Percentiles rank a stretch among this genome's conserved stretches.
Conservation (phyloP, 1,140 invertebrate genomes). For the Campoletis sonorensis region DNA sequence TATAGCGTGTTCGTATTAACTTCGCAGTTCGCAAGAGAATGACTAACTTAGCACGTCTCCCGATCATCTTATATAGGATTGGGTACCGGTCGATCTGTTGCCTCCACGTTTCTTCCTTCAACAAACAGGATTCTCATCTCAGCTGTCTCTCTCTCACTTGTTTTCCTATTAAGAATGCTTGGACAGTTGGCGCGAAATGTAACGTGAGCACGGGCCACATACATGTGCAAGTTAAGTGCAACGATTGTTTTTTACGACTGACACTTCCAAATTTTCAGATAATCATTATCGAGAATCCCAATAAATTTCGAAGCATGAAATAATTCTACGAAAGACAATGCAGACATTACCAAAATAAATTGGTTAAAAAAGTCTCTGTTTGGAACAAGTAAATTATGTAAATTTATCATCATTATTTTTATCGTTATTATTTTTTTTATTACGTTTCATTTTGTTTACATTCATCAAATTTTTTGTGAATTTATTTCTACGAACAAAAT, state of each 20-base stretch:
- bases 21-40: constrained; percentile 65
- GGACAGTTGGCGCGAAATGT: neutral
- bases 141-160: constrained; percentile 17
- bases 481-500: too few species aligned
- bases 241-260: neutral
- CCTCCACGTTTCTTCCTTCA: constrained; percentile 50
- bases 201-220: neutral
- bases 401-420: too few species aligned
- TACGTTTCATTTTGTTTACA: too few species aligned
- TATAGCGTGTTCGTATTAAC: constrained; percentile 45
- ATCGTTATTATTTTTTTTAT: too few species aligned
- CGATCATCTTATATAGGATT: constrained; percentile 74
- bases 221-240: neutral
- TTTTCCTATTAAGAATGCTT: neutral
- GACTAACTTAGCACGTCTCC: constrained; percentile 64
- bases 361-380: too few species aligned
- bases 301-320: too few species aligned
- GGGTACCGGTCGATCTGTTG: constrained; percentile 34
- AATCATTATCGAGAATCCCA: too few species aligned
- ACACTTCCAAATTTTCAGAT: neutral
- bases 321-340: too few species aligned
- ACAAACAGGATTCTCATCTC: constrained; percentile 1
- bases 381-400: too few species aligned
- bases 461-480: too few species aligned
- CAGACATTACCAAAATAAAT: too few species aligned